Percentiles rank a stretch among this genome's conserved stretches.
These are phyloP conservation scores for Lynx canadensis DNA, from an alignment of 2,113 vertebrate genomes.

Conservation along the genomic window DNA sequence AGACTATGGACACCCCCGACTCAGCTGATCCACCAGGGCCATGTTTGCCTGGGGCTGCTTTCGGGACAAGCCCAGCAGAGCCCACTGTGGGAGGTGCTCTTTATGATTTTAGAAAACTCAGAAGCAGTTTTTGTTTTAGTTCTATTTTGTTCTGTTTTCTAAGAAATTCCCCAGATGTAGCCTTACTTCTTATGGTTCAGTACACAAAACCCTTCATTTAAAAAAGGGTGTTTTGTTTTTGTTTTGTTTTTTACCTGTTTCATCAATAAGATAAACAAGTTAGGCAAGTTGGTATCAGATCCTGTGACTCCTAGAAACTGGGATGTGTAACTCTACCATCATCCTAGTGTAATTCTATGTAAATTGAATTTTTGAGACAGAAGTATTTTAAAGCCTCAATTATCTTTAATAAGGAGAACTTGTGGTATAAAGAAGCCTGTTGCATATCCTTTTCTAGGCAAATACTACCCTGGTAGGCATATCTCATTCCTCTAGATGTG, in stretches of 20 bases:
- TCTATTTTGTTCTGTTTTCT: not conserved
- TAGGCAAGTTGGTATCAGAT: not conserved
- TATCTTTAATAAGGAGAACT: constrained; percentile 34
- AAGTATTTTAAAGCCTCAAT: constrained; percentile 12
- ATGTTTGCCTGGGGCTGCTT: not conserved
- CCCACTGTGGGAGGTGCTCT: not conserved
- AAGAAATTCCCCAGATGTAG: not conserved
- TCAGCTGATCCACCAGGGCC: not conserved
- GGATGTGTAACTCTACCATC: not conserved
- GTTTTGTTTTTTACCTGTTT: not conserved
- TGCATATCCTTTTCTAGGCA: not conserved
- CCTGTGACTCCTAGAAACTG: not conserved
- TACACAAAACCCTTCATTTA: not conserved
- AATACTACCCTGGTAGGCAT: not conserved
- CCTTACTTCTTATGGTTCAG: not conserved
- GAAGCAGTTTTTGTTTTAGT: not conserved
- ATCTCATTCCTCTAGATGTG: not conserved
- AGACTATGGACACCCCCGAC: not conserved
- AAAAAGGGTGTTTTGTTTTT: not conserved
- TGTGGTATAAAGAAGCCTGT: not conserved
- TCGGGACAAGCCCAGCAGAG: not conserved
- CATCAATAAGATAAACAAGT: constrained; percentile 10
- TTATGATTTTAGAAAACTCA: not conserved
- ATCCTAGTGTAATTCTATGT: not conserved
- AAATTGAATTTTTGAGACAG: not conserved